A percentile compares a stretch with the other conserved stretches of the same genome.
Evolutionary conservation across 2,797 vertebrate genomes (phyloP).

Genomic region (Nannoperca obscura): DNA sequence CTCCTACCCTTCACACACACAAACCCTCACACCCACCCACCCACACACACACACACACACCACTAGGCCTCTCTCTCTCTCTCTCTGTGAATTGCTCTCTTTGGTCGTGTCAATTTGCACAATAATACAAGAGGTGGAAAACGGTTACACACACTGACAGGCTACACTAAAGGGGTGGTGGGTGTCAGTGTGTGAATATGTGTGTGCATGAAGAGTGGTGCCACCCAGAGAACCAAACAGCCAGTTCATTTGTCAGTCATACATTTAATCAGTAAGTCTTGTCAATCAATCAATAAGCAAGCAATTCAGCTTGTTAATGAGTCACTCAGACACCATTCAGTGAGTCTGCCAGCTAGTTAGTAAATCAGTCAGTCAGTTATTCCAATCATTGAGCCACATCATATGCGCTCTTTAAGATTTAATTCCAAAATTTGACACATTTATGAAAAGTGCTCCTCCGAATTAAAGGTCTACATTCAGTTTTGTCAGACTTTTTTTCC

Average conservation of each 20-base stretch:
- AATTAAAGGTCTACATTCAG: not conserved
- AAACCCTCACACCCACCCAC: constrained; percentile 24
- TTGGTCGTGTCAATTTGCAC: constrained; percentile 77
- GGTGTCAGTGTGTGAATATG: constrained; percentile 34
- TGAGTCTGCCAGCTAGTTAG: not conserved
- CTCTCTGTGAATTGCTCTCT: constrained; percentile 64
- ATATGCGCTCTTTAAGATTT: not conserved
- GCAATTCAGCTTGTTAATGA: not conserved
- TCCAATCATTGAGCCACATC: not conserved
- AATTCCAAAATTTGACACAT: not conserved
- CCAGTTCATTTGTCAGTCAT: constrained; percentile 29
- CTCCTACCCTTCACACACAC: not conserved
- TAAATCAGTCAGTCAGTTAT: constrained; percentile 13
- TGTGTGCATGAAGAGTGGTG: constrained; percentile 18
- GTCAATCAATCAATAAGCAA: constrained; percentile 13
- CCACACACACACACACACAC: constrained; percentile 28
- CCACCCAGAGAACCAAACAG: constrained; percentile 26
- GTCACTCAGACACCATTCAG: not conserved
- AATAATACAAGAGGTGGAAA: constrained; percentile 76
- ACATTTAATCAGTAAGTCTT: constrained; percentile 38
- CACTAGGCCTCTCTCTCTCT: constrained; percentile 11
- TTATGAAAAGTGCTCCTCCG: not conserved
- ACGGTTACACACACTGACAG: constrained; percentile 64
- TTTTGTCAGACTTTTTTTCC: not conserved
- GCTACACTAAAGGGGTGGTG: constrained; percentile 43